A percentile compares a stretch with the other conserved stretches of the same genome.
These are phyloP conservation scores for Drosophila hamatofila DNA, from an alignment of 2,888 invertebrate species.

Conservation along the genomic window DNA sequence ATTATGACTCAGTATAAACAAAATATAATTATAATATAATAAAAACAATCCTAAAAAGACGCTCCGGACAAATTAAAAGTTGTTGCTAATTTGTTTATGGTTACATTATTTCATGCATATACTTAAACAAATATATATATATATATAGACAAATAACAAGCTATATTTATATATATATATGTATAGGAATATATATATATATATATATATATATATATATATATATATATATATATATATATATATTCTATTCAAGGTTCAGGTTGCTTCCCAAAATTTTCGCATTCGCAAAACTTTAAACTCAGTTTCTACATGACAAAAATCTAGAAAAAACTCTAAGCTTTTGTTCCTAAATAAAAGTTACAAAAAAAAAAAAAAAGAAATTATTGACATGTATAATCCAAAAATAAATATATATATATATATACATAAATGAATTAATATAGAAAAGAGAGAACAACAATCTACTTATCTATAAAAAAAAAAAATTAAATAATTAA, in stretches of 20 bases:
- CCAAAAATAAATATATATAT: constrained; percentile 23
- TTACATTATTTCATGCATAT: constrained; percentile 82
- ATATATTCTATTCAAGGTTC: constrained; percentile 48
- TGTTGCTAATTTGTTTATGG: constrained; percentile 83
- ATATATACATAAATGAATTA: background rate
- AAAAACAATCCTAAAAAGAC: constrained; percentile 44
- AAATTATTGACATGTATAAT: constrained; percentile 63
- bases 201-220: constrained; percentile 47
- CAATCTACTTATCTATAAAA: constrained; percentile 52
- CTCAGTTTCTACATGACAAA: constrained; percentile 68
- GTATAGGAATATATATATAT: constrained; percentile 12
- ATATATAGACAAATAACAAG: constrained; percentile 14
- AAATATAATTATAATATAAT: constrained; percentile 54
- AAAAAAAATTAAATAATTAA: constrained; percentile 58
- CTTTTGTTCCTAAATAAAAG: constrained; percentile 69
- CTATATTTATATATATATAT: constrained; percentile 36
- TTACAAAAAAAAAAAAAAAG: constrained; percentile 39
- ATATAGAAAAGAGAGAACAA: constrained; percentile 26
- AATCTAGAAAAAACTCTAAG: constrained; percentile 42
- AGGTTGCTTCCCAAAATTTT: constrained; percentile 65
- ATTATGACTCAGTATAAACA: constrained; percentile 60
- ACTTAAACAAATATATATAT: constrained; percentile 54
- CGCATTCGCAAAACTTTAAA: constrained; percentile 75
- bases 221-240: constrained; percentile 39
- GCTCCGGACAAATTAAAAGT: constrained; percentile 76